A percentile compares a stretch with the other conserved stretches of the same genome.
Evolutionary conservation across 1,140 invertebrate species (phyloP).

Genomic region (Dendrolimus kikuchii): DNA sequence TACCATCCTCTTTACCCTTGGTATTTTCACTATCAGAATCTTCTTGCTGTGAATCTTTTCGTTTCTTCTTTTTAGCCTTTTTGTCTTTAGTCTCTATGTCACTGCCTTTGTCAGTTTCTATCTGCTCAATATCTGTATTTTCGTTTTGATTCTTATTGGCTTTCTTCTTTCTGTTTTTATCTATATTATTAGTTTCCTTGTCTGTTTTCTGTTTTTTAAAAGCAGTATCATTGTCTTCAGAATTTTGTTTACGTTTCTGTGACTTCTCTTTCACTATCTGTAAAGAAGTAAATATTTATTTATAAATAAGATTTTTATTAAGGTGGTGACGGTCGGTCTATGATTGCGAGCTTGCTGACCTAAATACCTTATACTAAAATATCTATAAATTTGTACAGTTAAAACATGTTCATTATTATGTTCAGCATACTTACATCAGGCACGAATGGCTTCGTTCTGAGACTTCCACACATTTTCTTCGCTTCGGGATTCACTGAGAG

Average conservation of each 20-base stretch:
- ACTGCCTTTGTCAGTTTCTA: constrained; percentile 5
- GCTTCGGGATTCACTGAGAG: constrained; percentile 44
- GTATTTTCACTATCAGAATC: constrained; percentile 8
- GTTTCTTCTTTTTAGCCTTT: constrained; percentile 12
- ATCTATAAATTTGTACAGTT: too few species aligned
- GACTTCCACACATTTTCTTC: constrained; percentile 56
- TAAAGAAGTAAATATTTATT: constrained; percentile 1
- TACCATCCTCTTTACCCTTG: not conserved
- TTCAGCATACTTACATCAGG: constrained; percentile 27
- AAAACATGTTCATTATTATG: not conserved
- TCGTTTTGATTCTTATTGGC: constrained; percentile 5
- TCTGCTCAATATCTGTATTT: constrained; percentile 4
- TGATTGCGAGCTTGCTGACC: too few species aligned
- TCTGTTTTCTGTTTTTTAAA: constrained; percentile 16
- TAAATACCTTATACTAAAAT: too few species aligned
- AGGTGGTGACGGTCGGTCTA: too few species aligned
- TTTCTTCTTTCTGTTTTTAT: constrained; percentile 12
- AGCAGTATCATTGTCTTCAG: constrained; percentile 4
- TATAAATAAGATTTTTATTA: too few species aligned
- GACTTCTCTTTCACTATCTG: constrained; percentile 22
- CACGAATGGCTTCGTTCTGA: constrained; percentile 37
- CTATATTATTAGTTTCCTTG: constrained; percentile 5
- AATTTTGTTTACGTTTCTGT: constrained; percentile 9
- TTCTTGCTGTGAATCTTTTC: constrained; percentile 14
- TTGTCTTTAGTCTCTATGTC: constrained; percentile 3